Evolutionary conservation across 2,113 vertebrate species (phyloP).

Genomic region (Trematomus loennbergii): DNA sequence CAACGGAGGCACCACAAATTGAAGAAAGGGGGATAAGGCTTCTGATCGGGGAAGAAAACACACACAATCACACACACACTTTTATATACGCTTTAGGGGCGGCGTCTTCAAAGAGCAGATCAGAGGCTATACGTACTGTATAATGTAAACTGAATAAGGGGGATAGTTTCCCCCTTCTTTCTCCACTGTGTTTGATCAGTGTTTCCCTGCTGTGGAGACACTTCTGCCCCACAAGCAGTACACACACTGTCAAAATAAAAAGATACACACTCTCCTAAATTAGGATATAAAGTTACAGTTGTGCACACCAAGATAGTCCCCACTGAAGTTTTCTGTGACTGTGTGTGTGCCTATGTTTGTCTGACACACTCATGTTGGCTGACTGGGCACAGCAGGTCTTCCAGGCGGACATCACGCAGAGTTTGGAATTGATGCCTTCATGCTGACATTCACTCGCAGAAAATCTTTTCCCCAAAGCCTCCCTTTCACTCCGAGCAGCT

Average conservation of each 20-base stretch:
- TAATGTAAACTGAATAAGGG: constrained; percentile 57
- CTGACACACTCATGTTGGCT: background rate
- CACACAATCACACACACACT: background rate
- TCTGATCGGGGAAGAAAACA: constrained; percentile 17
- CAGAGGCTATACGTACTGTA: constrained; percentile 29
- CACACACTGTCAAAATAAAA: constrained; percentile 12
- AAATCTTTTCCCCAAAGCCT: constrained; percentile 42
- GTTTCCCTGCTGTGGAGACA: constrained; percentile 45
- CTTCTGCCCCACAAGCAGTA: constrained; percentile 10
- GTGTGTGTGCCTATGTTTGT: constrained; percentile 2
- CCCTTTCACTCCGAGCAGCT: constrained; percentile 1
- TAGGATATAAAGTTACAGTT: constrained; percentile 9
- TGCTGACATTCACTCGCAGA: constrained; percentile 49
- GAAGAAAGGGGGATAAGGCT: constrained; percentile 4
- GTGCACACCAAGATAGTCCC: too few relatives aligned
- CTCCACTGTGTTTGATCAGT: constrained; percentile 51
- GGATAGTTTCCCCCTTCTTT: constrained; percentile 18
- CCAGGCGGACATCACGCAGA: constrained; percentile 38
- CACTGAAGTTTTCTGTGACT: background rate
- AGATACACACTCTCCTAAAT: constrained; percentile 16
- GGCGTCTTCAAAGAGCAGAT: constrained; percentile 62
- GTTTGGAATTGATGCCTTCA: constrained; percentile 62
- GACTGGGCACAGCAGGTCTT: constrained; percentile 39
- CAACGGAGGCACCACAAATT: constrained; percentile 64
- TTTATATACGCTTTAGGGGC: constrained; percentile 23